Evolutionary conservation across 2,113 vertebrate genomes (phyloP).

Genomic region (Gambusia affinis): DNA sequence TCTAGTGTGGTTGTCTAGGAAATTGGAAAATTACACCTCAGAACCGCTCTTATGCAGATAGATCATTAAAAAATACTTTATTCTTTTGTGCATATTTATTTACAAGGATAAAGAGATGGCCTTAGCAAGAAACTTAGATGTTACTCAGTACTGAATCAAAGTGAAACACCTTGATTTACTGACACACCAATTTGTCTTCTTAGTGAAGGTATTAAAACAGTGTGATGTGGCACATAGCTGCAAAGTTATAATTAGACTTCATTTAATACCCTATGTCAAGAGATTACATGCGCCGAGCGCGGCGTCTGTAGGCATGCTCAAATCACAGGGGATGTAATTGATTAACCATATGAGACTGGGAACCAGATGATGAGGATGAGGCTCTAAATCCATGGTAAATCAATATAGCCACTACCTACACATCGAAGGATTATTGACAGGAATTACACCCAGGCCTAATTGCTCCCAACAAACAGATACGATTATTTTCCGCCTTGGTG

Average conservation of each 20-base stretch:
- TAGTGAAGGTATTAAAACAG: conserved; percentile 57
- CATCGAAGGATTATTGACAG: conserved; percentile 67
- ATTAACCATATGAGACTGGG: conserved; percentile 66
- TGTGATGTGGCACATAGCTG: conserved; percentile 58
- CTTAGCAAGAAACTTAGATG: conserved; percentile 13
- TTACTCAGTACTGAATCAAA: conserved; percentile 34
- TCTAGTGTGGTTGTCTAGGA: conserved; percentile 46
- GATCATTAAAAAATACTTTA: conserved; percentile 41
- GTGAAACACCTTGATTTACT: conserved; percentile 13
- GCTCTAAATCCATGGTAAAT: conserved; percentile 71
- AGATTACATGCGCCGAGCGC: conserved; percentile 59
- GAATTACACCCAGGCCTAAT: conserved; percentile 64
- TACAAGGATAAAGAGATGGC: conserved; percentile 23
- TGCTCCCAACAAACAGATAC: conserved; percentile 40
- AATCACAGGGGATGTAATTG: conserved; percentile 67
- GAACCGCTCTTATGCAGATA: conserved; percentile 13
- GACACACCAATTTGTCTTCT: conserved; percentile 61
- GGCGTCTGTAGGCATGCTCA: conserved; percentile 62
- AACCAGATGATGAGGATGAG: conserved; percentile 69
- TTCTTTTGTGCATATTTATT: conserved; percentile 46
- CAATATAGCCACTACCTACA: conserved; percentile 68
- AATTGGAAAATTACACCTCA: conserved; percentile 27
- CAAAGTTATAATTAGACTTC: conserved; percentile 70
- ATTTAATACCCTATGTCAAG: conserved; percentile 69
- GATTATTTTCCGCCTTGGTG: conserved; percentile 20